Percentiles rank a stretch among this genome's conserved stretches.
phyloP scores from a whole-genome alignment of 2,797 vertebrate genomes.

The Megalops cyprinoides region DNA sequence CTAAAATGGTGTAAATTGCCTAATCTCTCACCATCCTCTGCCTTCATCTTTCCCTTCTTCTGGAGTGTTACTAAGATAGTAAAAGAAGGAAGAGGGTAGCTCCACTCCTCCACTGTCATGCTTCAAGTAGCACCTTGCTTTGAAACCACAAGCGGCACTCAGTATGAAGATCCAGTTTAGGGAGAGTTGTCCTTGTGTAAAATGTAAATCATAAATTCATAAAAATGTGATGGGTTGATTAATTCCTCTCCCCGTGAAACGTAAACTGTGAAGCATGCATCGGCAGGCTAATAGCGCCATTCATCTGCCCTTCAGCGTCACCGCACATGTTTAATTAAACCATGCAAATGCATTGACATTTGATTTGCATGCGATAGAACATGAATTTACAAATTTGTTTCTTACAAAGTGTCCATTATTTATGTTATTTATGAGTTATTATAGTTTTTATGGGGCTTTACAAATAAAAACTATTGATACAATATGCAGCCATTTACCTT shows the following conservation, averaged over 20 bases:
- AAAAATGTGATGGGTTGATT: constrained; percentile 64
- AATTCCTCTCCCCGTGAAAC: constrained; percentile 55
- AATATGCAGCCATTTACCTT: too few species aligned
- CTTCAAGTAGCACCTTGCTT: background rate
- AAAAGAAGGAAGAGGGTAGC: too few species aligned
- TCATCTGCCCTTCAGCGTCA: constrained; percentile 55
- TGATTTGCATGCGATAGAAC: constrained; percentile 63
- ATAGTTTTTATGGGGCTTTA: constrained; percentile 65
- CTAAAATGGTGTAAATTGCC: too few species aligned
- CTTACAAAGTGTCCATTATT: constrained; percentile 59
- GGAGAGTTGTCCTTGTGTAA: constrained; percentile 50
- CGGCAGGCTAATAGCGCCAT: constrained; percentile 52
- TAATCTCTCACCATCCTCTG: background rate
- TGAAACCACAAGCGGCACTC: background rate
- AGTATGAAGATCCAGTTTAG: background rate
- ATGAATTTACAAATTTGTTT: constrained; percentile 76
- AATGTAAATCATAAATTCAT: constrained; percentile 68
- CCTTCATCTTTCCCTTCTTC: background rate
- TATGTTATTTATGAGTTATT: too few species aligned
- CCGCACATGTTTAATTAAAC: constrained; percentile 57
- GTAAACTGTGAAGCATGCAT: constrained; percentile 47
- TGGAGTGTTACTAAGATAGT: too few species aligned
- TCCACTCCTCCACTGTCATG: background rate
- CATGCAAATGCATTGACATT: constrained; percentile 69
- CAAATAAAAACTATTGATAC: constrained; percentile 48